Evolutionary conservation across 2,888 invertebrate species (phyloP), one percentile per base, ranked within the genome.

Genomic region (Tillus elongatus): DNA sequence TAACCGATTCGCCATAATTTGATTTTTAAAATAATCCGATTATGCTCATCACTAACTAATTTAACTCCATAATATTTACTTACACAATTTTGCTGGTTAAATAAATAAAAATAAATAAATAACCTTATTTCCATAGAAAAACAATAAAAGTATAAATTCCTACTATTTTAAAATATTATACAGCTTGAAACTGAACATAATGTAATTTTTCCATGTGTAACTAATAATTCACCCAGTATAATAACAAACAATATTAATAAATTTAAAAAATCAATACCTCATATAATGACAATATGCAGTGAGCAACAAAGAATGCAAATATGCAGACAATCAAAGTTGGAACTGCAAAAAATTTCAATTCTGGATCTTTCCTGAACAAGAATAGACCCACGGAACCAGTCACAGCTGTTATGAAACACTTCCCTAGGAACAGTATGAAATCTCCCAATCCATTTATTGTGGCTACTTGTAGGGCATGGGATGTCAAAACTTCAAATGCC

Each of bases 381-480:
- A 90, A 68, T 33, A 92, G 68, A 13, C 86, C 88, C 33, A 87
- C 71, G 35, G 79, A 74, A 15, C 87, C 89, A 0, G 88, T 87
- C 3, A 87, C 69, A 0, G 87, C 83, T 3, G 90, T 89, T 37
- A 93, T 87, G 41, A 77, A 74, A 53, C 80, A 72, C 72, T 87
- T 87, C 36, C 89, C 91, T 46, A 96, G 70, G 61, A 96, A 91
- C 31, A 96, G 69, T 43, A 95, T 82, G 60, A 93, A 92, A 64
- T 91, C 91, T 3, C 93, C 95, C 30, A 92, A 77, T 49, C 87
- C 84, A 68, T 95, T 95, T 38, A 96, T 85, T 0, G 91, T 87
- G 1, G 89, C 86, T 46, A 95, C 82, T 73, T 90, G 83, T 26
- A 93, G 64, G 0, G 82, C 83, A 63, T 92, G 89, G 57, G 77